phyloP scores from a whole-genome alignment of 2,888 invertebrate genomes.

The Odontocerum albicorne region DNA sequence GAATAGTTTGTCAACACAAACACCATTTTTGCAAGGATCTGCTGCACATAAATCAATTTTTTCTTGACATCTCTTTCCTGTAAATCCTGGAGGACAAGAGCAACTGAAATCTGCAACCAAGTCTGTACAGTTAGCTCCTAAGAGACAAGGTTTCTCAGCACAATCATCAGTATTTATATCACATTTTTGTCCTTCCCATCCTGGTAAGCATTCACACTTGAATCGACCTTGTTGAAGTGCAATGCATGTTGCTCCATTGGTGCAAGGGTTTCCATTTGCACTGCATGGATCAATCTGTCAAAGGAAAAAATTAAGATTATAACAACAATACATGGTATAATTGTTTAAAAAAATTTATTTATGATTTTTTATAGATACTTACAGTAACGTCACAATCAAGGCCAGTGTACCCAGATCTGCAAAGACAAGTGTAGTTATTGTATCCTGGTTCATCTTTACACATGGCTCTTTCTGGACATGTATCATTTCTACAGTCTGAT shows the following conservation, averaged over 20 bases:
- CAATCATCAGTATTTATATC: conserved; percentile 94
- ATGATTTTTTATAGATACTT: conserved; percentile 41
- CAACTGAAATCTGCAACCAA: conserved; percentile 93
- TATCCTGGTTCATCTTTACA: conserved; percentile 93
- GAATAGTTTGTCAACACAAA: conserved; percentile 89
- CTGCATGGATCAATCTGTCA: conserved; percentile 85
- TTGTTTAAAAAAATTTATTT: background rate
- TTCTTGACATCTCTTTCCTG: conserved; percentile 93
- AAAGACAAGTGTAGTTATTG: conserved; percentile 89
- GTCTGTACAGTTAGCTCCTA: conserved; percentile 92
- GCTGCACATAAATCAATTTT: conserved; percentile 91
- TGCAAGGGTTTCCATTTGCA: conserved; percentile 87
- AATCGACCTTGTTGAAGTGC: conserved; percentile 90
- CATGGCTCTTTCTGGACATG: conserved; percentile 95
- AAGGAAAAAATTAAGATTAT: conserved; percentile 27
- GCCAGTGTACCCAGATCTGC: conserved; percentile 93
- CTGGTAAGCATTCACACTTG: conserved; percentile 93
- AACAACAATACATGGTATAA: background rate
- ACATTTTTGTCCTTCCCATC: conserved; percentile 97
- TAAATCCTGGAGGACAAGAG: conserved; percentile 90
- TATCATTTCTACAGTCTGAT: conserved; percentile 84
- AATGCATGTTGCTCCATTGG: conserved; percentile 86
- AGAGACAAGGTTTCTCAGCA: conserved; percentile 85
- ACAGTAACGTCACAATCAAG: conserved; percentile 87
- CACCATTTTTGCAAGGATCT: conserved; percentile 90